Percentiles rank a stretch among this genome's conserved stretches.
phyloP scores from a whole-genome alignment of 2,888 invertebrate genomes.

The Lycocerus yunnanus region DNA sequence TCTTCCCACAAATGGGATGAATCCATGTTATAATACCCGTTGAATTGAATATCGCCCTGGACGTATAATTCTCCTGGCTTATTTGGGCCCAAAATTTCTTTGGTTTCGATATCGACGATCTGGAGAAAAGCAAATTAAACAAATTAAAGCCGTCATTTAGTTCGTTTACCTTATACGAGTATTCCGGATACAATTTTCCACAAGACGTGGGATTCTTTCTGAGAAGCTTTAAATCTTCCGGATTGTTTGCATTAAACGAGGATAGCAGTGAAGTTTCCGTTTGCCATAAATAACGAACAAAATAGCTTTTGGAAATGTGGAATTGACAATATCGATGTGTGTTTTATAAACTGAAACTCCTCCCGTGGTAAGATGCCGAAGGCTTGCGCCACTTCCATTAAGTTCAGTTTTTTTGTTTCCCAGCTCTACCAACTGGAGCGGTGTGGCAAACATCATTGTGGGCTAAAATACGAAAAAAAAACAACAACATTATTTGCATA shows the following conservation, averaged over 20 bases:
- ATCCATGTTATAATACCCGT: constrained; percentile 55
- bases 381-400: constrained; percentile 34
- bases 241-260: constrained; percentile 39
- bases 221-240: constrained; percentile 40
- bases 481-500: neutral
- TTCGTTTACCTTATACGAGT: constrained; percentile 43
- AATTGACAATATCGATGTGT: constrained; percentile 40
- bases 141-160: neutral
- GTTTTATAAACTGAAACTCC: constrained; percentile 43
- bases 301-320: constrained; percentile 47
- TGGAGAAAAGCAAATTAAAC: constrained; percentile 34
- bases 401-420: neutral
- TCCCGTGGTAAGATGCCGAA: constrained; percentile 39
- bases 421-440: constrained; percentile 29
- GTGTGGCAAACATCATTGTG: constrained; percentile 40
- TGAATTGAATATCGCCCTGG: constrained; percentile 48
- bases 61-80: constrained; percentile 59
- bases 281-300: constrained; percentile 47
- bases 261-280: constrained; percentile 46
- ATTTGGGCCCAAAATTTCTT: constrained; percentile 55
- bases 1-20: constrained; percentile 23
- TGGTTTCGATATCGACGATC: constrained; percentile 58
- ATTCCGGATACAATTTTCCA: constrained; percentile 41
- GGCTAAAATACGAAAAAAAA: constrained; percentile 40
- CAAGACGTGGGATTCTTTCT: constrained; percentile 43